phyloP scores from a whole-genome alignment of 2,113 vertebrate genomes.

The Eublepharis macularius region DNA sequence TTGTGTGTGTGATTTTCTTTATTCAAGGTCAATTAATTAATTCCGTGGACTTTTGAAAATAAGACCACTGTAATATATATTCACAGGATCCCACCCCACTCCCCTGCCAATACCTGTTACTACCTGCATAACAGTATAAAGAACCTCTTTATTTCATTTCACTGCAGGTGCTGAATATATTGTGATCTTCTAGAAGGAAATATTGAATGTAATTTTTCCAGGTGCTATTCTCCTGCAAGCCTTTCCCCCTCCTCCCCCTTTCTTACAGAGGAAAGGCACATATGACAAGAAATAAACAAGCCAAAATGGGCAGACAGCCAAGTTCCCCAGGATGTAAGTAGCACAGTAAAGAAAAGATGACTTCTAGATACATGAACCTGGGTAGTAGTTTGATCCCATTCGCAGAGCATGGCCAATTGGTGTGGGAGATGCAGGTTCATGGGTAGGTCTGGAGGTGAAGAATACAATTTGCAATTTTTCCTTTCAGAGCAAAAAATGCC shows the following conservation, averaged over 20 bases:
- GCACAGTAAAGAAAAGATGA: not conserved
- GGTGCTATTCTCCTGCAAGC: not conserved
- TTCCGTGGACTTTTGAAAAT: constrained; percentile 17
- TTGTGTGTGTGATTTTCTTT: not conserved
- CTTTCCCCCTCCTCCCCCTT: not conserved
- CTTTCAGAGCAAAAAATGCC: not conserved
- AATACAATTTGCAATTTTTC: not conserved
- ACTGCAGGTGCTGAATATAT: not conserved
- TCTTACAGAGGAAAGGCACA: not conserved
- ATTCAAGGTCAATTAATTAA: not conserved
- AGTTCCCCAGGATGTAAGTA: not conserved
- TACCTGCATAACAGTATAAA: not conserved
- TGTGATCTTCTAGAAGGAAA: not conserved
- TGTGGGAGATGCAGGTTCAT: not conserved
- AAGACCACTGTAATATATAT: not conserved
- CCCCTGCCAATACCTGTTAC: too few species aligned
- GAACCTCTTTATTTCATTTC: constrained; percentile 10
- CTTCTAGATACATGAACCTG: not conserved
- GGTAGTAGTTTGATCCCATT: not conserved
- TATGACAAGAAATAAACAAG: not conserved
- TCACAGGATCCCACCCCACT: constrained; percentile 5
- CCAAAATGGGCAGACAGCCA: not conserved
- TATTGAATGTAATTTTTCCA: not conserved
- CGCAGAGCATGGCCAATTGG: too few species aligned
- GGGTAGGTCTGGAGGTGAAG: not conserved